Percentiles rank a stretch among this genome's conserved stretches.
phyloP scores from a whole-genome alignment of 2,888 invertebrate species.

The Eulithis prunata region DNA sequence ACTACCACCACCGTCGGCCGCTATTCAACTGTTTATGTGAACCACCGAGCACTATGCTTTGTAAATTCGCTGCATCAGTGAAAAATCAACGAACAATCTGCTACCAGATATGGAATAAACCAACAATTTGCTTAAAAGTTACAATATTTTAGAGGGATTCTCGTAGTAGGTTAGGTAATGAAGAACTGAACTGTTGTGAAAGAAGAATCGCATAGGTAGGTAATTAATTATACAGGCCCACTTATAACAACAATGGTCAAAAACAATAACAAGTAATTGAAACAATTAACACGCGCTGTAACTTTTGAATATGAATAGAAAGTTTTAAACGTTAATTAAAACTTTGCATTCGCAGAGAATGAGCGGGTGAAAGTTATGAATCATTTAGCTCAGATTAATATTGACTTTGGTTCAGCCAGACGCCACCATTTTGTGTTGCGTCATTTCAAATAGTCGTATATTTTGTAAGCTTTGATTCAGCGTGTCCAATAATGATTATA shows the following conservation, averaged over 20 bases:
- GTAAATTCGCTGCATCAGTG: slow-evolving; percentile 73
- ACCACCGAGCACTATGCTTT: slow-evolving; percentile 67
- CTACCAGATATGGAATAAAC: too few species aligned
- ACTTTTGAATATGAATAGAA: slow-evolving; percentile 64
- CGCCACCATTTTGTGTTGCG: slow-evolving; percentile 49
- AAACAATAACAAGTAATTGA: slow-evolving; percentile 48
- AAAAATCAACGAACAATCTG: slow-evolving; percentile 71
- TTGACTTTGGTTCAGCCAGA: slow-evolving; percentile 52
- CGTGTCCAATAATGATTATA: slow-evolving; percentile 34
- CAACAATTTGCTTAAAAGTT: too few species aligned
- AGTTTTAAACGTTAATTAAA: slow-evolving; percentile 73
- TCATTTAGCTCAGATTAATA: slow-evolving; percentile 56
- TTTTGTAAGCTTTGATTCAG: slow-evolving; percentile 37
- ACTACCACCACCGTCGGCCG: slow-evolving; percentile 48
- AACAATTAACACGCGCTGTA: slow-evolving; percentile 57
- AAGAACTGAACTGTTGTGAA: too few species aligned
- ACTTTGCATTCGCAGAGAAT: slow-evolving; percentile 62
- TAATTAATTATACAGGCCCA: background rate
- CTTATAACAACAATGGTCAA: slow-evolving; percentile 52
- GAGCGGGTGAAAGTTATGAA: slow-evolving; percentile 55
- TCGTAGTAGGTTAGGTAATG: too few species aligned
- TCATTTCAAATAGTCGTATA: slow-evolving; percentile 47
- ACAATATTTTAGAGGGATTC: too few species aligned
- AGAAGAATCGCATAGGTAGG: background rate
- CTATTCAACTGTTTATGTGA: slow-evolving; percentile 74